Evolutionary conservation across 2,888 invertebrate genomes (phyloP), one percentile per base, ranked within the genome.

Genomic region (Athetis lepigone): DNA sequence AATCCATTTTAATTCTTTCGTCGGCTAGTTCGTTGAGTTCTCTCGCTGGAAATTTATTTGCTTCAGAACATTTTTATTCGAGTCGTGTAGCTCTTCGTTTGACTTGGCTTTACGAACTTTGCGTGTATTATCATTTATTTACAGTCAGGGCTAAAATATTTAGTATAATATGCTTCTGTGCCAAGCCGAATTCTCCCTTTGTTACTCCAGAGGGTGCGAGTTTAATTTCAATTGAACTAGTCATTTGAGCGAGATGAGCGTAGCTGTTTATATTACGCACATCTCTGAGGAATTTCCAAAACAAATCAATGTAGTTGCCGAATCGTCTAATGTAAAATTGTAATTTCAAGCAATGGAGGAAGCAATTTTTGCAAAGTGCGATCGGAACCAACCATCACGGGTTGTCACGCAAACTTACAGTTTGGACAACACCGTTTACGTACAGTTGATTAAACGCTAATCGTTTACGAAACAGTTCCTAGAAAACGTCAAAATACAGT

Each of bases 321-420:
- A 81, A 82, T 71, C 52, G 62, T 63, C 47, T 63, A 74, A 75
- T 77, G 72, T 54, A 69, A 73, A 70, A 75, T 66, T 70, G 29
- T 56, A 68, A 65, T 70, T 43, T 64, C 54, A n/a, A n/a, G n/a
- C n/a, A n/a, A n/a, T n/a, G n/a, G 68, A 84, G 90, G 88, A 90
- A 90, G 82, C 79, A 76, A 82, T 86, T 79, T 80, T 75, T 70
- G 80, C 77, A 82, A 85, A 70, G 67, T 66, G 71, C 81, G 78
- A 84, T 84, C 83, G 85, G 85, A 85, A 87, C 79, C 75, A 84
- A 86, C 81, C 72, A 82, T 81, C 74, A 86, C 81, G 86, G 86
- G 88, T 82, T 91, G 90, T 91, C 91, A 92, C 88, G 91, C 90
- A 85, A 90, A 81, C 76, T 78, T 63, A 79, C 57, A 77, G 83